Base-by-base conservation (phyloP, 92 coral and sea anemone species). In the Muricea muricata region DNA sequence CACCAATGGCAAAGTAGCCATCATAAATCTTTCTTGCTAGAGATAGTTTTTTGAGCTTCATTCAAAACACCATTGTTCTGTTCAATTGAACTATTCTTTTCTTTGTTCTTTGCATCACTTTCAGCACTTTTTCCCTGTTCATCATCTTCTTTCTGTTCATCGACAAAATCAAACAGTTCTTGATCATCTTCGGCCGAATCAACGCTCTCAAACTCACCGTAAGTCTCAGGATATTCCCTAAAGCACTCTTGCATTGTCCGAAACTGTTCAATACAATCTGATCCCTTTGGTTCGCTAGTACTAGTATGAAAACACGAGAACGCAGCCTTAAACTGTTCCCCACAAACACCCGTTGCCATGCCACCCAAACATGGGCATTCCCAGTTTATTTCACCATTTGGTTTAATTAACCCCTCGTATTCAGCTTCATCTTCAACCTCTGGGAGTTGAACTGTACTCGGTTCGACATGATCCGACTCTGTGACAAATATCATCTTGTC, bases 361-460 rank as follows among this genome's bases (percentile, higher is more conserved):
- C 99, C 99, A 85, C 94, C 98, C 50, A 96, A 82, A 83, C 99
- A 96, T 12, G 99, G 99, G 54, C 99, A 96, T 71, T 96, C 99
- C 99, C 99, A 96, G 92, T 96, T 96, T 34, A 96, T 96, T 81
- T 96, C 99, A 7, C 99, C 99, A 70, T 84, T 94, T 8, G 94
- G 86, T 92, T 94, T 96, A 66, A 96, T 96, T 61, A 96, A 85
- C 2, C 99, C 99, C 81, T 96, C 99, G 65, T 89, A 87, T 57
- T 94, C 99, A 13, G 89, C 97, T 8, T 90, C 97, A 21, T 89
- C 97, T 45, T 96, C 98, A 20, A 77, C 58, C 58, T 94, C 98
- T 11, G 90, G 87, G 45, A 96, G 74, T 18, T 75, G 63, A 7
- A 94, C 86, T 39, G 73, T 73, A 65, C 99, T 90, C 3, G 98